Evolutionary conservation across 1,140 invertebrate species (phyloP).

Genomic region (Anagrus nilaparvatae): DNA sequence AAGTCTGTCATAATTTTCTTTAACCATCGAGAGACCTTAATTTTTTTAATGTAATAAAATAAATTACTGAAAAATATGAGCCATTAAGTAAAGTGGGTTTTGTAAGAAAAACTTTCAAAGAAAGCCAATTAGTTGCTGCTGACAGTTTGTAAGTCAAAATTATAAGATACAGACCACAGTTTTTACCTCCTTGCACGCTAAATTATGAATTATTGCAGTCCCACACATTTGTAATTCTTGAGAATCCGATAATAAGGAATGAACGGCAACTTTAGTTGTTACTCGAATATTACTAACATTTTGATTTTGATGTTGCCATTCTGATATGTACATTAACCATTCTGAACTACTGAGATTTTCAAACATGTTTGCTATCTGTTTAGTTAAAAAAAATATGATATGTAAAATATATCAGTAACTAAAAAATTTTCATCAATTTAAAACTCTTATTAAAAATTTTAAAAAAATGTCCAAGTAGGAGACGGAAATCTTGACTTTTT

Average conservation of each 20-base stretch:
- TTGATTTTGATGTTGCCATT: slow-evolving; percentile 68
- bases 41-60: too few species aligned
- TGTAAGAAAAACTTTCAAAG: too few species aligned
- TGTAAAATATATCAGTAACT: background rate
- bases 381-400: too few species aligned
- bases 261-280: slow-evolving; percentile 83
- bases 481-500: too few species aligned
- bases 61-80: too few species aligned
- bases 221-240: slow-evolving; percentile 66
- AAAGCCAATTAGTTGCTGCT: too few species aligned
- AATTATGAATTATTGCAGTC: slow-evolving; percentile 79
- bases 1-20: too few species aligned
- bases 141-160: too few species aligned
- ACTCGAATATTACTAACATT: slow-evolving; percentile 79
- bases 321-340: slow-evolving; percentile 87
- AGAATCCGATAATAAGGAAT: slow-evolving; percentile 67
- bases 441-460: background rate
- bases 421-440: slow-evolving; percentile 2
- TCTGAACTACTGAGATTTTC: slow-evolving; percentile 81
- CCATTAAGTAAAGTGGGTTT: too few species aligned
- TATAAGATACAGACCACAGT: slow-evolving; percentile 90
- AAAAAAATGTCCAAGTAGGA: slow-evolving; percentile 5
- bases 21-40: too few species aligned
- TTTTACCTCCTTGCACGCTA: slow-evolving; percentile 93
- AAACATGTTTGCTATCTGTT: slow-evolving; percentile 81